These are phyloP conservation scores for Halictus ligatus DNA, from an alignment of 2,888 invertebrate genomes.

Conservation along the genomic window DNA sequence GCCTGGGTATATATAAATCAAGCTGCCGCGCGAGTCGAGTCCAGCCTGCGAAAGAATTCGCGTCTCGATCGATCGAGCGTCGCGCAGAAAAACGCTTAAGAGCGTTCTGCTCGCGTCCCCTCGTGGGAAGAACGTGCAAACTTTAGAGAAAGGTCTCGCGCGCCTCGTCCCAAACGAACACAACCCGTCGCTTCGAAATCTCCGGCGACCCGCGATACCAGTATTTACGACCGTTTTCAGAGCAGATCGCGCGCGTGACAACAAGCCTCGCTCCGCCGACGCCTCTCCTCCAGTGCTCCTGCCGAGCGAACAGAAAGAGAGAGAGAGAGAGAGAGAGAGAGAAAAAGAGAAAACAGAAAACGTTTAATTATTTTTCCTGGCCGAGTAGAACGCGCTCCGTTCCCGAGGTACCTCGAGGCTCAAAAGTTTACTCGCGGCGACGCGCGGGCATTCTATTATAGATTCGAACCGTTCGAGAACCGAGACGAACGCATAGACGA, in stretches of 20 bases:
- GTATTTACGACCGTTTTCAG: slow-evolving; percentile 16
- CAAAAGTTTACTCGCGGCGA: slow-evolving; percentile 2
- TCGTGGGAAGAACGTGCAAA: slow-evolving; percentile 71
- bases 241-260: not conserved
- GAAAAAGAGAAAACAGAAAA: not conserved
- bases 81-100: slow-evolving; percentile 74
- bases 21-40: slow-evolving; percentile 72
- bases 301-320: not conserved
- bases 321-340: not conserved
- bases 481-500: not conserved
- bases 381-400: not conserved
- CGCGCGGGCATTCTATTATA: not conserved
- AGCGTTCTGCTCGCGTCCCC: slow-evolving; percentile 58
- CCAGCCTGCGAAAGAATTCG: slow-evolving; percentile 72
- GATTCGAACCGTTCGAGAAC: not conserved
- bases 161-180: not conserved
- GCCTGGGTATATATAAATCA: slow-evolving; percentile 67
- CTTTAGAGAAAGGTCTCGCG: slow-evolving; percentile 46
- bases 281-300: not conserved
- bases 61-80: slow-evolving; percentile 73
- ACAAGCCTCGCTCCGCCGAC: not conserved
- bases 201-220: not conserved
- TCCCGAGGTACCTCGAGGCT: not conserved
- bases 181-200: slow-evolving; percentile 1
- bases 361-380: slow-evolving; percentile 4